These are phyloP conservation scores for Etheostoma nigrum DNA, from an alignment of 2,797 vertebrate genomes.

Conservation along the genomic window DNA sequence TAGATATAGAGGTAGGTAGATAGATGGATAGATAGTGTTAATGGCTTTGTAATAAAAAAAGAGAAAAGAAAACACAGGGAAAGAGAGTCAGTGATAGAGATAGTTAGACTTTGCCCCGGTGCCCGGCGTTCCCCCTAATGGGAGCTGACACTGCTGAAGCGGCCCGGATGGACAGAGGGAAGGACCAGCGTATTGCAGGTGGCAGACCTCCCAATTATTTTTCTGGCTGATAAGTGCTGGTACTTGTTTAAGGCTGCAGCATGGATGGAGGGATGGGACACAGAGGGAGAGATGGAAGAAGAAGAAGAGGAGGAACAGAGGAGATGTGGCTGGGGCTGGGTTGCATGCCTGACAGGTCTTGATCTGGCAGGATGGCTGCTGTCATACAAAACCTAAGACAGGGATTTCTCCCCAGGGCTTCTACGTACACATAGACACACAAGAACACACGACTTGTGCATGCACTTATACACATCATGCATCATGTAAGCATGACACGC, in stretches of 20 bases:
- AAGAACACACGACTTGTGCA: constrained; percentile 43
- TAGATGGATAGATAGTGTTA: constrained; percentile 12
- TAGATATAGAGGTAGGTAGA: neutral
- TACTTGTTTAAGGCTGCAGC: constrained; percentile 80
- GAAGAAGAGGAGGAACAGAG: constrained; percentile 36
- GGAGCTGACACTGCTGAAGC: constrained; percentile 80
- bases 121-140: constrained; percentile 70
- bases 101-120: constrained; percentile 55
- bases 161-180: constrained; percentile 77
- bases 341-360: constrained; percentile 82
- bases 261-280: constrained; percentile 57
- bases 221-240: constrained; percentile 84
- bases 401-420: constrained; percentile 58
- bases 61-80: constrained; percentile 17
- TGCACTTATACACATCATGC: constrained; percentile 46
- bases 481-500: constrained; percentile 47
- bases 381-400: constrained; percentile 72
- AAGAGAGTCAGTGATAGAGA: constrained; percentile 50
- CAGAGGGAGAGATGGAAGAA: constrained; percentile 44
- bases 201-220: constrained; percentile 87
- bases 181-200: constrained; percentile 77
- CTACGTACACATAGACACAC: constrained; percentile 23
- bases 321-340: constrained; percentile 60
- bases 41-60: constrained; percentile 32
- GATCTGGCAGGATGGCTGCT: constrained; percentile 82